Evolutionary conservation across 1,140 invertebrate species (phyloP).

Genomic region (Drosophila chauvacae): DNA sequence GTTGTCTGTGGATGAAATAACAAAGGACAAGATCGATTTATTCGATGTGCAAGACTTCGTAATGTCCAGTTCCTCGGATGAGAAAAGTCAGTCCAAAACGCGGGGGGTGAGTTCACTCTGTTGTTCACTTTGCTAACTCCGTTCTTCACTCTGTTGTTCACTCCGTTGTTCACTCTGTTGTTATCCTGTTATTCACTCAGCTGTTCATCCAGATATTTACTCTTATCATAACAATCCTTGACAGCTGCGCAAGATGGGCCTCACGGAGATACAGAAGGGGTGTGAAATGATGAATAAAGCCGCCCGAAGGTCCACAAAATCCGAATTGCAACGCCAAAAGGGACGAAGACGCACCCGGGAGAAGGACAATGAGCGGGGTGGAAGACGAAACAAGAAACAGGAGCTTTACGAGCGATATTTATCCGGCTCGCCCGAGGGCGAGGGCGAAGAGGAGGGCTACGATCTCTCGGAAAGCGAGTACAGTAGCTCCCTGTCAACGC

Average conservation of each 20-base stretch:
- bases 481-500: not conserved
- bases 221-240: not conserved
- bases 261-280: constrained; percentile 38
- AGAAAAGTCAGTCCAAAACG: constrained; percentile 12
- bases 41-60: constrained; percentile 23
- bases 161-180: too few species aligned
- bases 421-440: not conserved
- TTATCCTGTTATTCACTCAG: too few species aligned
- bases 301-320: constrained; percentile 1
- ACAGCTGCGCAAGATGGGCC: constrained; percentile 55
- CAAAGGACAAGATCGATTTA: not conserved
- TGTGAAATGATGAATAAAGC: constrained; percentile 1
- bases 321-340: not conserved
- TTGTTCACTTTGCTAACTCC: too few species aligned
- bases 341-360: not conserved
- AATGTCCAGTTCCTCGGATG: constrained; percentile 26
- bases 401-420: constrained; percentile 27
- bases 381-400: not conserved
- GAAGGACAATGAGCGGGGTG: not conserved
- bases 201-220: not conserved
- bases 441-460: constrained; percentile 1
- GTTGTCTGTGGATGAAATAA: not conserved
- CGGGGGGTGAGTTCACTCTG: constrained; percentile 10
- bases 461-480: not conserved
- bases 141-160: too few species aligned